Conservation (phyloP, 2,113 vertebrate genomes). For the Pseudonaja textilis region DNA sequence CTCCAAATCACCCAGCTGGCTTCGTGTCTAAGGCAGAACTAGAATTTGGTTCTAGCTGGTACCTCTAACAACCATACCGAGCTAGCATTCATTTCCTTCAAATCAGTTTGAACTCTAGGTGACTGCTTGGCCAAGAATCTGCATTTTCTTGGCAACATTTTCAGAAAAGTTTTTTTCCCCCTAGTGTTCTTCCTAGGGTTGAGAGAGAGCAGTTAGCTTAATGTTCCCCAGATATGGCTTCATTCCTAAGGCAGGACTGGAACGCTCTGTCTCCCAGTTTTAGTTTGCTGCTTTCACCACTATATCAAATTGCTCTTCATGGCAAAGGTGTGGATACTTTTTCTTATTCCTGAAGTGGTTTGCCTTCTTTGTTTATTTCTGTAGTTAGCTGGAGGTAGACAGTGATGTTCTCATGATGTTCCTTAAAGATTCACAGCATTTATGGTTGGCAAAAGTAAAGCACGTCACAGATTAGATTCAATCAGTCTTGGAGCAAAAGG, state of each 20-base stretch:
- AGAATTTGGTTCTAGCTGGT: neutral
- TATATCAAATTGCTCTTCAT: neutral
- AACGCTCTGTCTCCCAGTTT: neutral
- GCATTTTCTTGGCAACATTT: neutral
- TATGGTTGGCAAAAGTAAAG: neutral
- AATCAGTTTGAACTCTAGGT: neutral
- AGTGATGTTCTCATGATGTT: neutral
- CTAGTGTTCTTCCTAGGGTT: neutral
- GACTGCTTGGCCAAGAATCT: neutral
- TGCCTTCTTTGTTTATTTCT: neutral
- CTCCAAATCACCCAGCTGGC: neutral
- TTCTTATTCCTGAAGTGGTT: neutral
- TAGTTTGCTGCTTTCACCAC: neutral
- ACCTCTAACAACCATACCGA: neutral
- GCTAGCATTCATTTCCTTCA: neutral
- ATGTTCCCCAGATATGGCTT: neutral
- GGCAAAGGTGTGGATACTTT: neutral
- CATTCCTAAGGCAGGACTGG: neutral
- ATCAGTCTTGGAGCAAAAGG: neutral
- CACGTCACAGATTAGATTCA: neutral
- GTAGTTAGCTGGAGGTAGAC: neutral
- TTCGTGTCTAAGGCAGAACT: neutral
- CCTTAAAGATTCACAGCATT: neutral
- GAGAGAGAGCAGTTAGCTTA: neutral
- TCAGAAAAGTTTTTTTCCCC: neutral